These are phyloP conservation scores for Bellardia pandia DNA, from an alignment of 2,888 invertebrate genomes.

Conservation along the genomic window DNA sequence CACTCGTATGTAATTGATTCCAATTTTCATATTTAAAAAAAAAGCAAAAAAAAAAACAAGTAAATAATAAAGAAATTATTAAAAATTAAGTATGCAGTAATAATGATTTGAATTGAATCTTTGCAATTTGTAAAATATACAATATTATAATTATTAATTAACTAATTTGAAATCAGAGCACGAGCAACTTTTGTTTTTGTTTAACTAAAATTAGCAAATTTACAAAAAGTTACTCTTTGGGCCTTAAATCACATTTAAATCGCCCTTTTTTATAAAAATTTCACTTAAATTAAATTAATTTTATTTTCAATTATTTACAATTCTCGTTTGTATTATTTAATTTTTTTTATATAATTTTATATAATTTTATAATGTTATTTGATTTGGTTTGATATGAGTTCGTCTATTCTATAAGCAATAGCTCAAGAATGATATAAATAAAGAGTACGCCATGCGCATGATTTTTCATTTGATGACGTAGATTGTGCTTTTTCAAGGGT, in stretches of 20 bases:
- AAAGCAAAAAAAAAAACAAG: background rate
- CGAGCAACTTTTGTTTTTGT: slow-evolving; percentile 47
- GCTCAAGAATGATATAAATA: no score
- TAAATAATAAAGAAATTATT: background rate
- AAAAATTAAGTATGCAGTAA: background rate
- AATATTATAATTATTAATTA: slow-evolving; percentile 7
- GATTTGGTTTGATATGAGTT: background rate
- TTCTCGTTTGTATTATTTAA: background rate
- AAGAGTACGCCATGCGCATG: no score
- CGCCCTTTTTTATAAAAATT: slow-evolving; percentile 48
- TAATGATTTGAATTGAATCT: background rate
- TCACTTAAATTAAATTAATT: slow-evolving; percentile 14
- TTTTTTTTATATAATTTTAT: background rate
- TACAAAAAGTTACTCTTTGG: slow-evolving; percentile 70
- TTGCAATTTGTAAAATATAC: slow-evolving; percentile 23
- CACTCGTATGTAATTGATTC: background rate
- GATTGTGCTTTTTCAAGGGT: no score
- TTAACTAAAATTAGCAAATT: slow-evolving; percentile 46
- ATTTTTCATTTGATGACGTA: no score
- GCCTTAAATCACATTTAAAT: slow-evolving; percentile 49
- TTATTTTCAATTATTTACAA: background rate
- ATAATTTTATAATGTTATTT: slow-evolving; percentile 6
- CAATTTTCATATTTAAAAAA: background rate
- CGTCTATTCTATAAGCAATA: slow-evolving; percentile 11
- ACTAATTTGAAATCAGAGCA: slow-evolving; percentile 55